Conservation (phyloP, 2,113 vertebrate species). For the Megaceryle torquata region DNA sequence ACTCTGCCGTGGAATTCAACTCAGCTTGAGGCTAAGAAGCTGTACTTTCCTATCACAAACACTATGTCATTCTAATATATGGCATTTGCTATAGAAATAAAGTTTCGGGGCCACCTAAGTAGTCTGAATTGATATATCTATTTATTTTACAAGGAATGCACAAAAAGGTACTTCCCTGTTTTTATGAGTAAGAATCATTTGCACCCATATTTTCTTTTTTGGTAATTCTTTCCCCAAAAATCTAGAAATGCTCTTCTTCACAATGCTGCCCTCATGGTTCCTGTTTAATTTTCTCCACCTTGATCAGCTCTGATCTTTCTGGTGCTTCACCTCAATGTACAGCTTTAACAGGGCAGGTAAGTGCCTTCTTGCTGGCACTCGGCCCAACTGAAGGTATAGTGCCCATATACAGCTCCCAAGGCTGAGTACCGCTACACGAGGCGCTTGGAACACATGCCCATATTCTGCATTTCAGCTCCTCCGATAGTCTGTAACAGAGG, state of each 20-base stretch:
- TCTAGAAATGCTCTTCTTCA: background rate
- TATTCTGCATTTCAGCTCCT: background rate
- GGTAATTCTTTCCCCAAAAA: background rate
- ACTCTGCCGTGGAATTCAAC: background rate
- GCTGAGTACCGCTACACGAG: background rate
- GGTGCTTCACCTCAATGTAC: background rate
- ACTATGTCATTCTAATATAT: background rate
- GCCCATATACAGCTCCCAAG: background rate
- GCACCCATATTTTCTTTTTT: background rate
- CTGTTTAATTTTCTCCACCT: background rate
- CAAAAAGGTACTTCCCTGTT: background rate
- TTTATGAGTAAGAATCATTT: background rate
- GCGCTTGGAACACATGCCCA: background rate
- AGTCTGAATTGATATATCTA: accelerated
- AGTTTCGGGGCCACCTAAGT: background rate
- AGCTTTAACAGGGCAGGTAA: background rate
- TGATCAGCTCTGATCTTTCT: background rate
- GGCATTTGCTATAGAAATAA: background rate
- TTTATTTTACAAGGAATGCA: background rate
- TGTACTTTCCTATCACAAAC: background rate
- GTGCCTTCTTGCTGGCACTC: background rate
- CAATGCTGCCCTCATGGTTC: background rate
- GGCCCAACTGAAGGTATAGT: background rate
- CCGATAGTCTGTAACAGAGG: background rate
- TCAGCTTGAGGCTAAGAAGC: background rate